Evolutionary conservation across 2,113 vertebrate genomes (phyloP).

Genomic region (Prinia subflava): DNA sequence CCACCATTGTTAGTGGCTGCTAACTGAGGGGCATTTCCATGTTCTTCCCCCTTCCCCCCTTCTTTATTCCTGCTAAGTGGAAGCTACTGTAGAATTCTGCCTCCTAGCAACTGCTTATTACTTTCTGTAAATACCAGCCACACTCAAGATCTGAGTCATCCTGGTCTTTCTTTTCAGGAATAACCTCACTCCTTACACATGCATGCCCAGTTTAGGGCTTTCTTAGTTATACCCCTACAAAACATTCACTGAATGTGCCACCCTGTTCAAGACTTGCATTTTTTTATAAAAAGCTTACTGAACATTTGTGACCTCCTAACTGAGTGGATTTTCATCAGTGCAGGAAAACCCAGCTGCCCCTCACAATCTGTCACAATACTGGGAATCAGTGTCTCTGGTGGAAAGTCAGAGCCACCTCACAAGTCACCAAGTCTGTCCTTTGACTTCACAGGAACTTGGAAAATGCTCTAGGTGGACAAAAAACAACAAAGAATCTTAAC

Average conservation of each 20-base stretch:
- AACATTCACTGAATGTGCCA: not conserved
- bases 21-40: not conserved
- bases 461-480: not conserved
- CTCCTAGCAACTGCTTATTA: constrained; percentile 33
- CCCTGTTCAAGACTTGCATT: not conserved
- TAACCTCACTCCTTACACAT: not conserved
- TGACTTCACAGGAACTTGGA: not conserved
- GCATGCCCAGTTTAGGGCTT: not conserved
- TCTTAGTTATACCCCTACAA: not conserved
- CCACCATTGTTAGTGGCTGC: not conserved
- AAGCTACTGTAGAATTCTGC: not conserved
- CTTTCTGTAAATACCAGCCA: not conserved
- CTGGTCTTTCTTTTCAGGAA: not conserved
- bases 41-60: not conserved
- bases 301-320: not conserved
- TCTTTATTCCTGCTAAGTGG: not conserved
- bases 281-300: not conserved
- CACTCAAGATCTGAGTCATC: not conserved
- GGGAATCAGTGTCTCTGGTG: not conserved
- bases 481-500: not conserved
- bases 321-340: not conserved
- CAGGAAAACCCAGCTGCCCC: not conserved
- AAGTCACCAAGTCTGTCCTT: not conserved
- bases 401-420: not conserved
- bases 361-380: not conserved